These are phyloP conservation scores for Euphydryas editha DNA, from an alignment of 2,888 invertebrate genomes.

Conservation along the genomic window DNA sequence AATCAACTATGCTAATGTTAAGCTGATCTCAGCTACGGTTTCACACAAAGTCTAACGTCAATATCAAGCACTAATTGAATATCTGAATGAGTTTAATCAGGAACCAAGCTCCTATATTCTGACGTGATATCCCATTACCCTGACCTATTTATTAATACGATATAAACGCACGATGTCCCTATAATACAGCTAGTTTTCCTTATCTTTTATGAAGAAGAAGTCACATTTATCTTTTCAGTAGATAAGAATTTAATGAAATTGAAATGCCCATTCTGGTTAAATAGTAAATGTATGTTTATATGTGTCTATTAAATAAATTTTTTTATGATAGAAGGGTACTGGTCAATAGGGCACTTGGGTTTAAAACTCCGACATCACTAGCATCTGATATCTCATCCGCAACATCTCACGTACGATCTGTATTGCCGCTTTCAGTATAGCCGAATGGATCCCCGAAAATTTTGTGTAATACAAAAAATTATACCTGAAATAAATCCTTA, in stretches of 20 bases:
- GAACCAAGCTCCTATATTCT: conserved; percentile 50
- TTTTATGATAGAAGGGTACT: conserved; percentile 54
- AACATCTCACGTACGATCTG: conserved; percentile 80
- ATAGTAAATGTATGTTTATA: conserved; percentile 19
- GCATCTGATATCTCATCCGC: conserved; percentile 55
- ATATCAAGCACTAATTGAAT: conserved; percentile 78
- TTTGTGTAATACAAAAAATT: conserved; percentile 63
- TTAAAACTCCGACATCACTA: conserved; percentile 70
- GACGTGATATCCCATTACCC: conserved; percentile 41
- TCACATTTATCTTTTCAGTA: conserved; percentile 27
- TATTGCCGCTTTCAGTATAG: conserved; percentile 68
- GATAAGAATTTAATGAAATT: conserved; percentile 21
- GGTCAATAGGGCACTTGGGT: conserved; percentile 55
- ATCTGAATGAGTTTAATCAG: conserved; percentile 72
- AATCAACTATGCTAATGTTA: conserved; percentile 83
- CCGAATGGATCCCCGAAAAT: conserved; percentile 60
- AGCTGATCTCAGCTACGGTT: conserved; percentile 65
- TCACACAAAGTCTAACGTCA: conserved; percentile 70
- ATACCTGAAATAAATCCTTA: conserved; percentile 34
- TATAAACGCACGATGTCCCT: conserved; percentile 22
- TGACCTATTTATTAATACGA: conserved; percentile 44
- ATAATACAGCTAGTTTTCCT: conserved; percentile 26
- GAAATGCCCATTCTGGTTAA: conserved; percentile 19
- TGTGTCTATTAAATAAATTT: conserved; percentile 46
- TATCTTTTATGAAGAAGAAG: conserved; percentile 29